A percentile compares a stretch with the other conserved stretches of the same genome.
These are phyloP conservation scores for Zaprionus capensis DNA, from an alignment of 1,140 invertebrate genomes.

Conservation along the genomic window DNA sequence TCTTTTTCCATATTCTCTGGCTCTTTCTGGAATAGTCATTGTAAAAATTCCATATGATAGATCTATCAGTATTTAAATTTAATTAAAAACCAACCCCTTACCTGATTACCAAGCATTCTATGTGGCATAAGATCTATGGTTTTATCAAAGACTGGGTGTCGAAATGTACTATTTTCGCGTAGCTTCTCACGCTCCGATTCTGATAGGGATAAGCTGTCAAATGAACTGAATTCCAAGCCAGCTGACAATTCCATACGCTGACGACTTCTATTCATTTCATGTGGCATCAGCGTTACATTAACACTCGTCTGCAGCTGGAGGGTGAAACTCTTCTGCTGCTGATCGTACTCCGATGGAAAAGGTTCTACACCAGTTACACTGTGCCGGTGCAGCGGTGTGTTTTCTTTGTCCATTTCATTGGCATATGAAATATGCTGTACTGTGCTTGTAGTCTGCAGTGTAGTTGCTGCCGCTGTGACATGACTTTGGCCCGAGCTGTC, in stretches of 20 bases:
- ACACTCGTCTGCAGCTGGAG: constrained; percentile 61
- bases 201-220: constrained; percentile 31
- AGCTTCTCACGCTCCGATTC: constrained; percentile 35
- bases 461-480: constrained; percentile 21
- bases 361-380: neutral
- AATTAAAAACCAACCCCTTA: neutral
- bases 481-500: constrained; percentile 42
- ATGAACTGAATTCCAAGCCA: neutral
- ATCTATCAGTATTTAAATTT: neutral
- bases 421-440: neutral
- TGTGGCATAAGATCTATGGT: constrained; percentile 59
- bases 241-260: constrained; percentile 6
- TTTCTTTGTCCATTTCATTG: constrained; percentile 49
- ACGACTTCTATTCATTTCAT: constrained; percentile 29
- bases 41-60: neutral
- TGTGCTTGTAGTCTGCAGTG: constrained; percentile 5
- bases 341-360: constrained; percentile 6
- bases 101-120: constrained; percentile 8
- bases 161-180: constrained; percentile 21
- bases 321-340: constrained; percentile 31
- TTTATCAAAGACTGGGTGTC: constrained; percentile 38
- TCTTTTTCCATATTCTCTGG: constrained; percentile 11
- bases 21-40: constrained; percentile 19
- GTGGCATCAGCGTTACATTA: constrained; percentile 59
- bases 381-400: constrained; percentile 10